These are phyloP conservation scores for Pristionchus entomophagus DNA, from an alignment of 2,888 invertebrate species.

Conservation along the genomic window DNA sequence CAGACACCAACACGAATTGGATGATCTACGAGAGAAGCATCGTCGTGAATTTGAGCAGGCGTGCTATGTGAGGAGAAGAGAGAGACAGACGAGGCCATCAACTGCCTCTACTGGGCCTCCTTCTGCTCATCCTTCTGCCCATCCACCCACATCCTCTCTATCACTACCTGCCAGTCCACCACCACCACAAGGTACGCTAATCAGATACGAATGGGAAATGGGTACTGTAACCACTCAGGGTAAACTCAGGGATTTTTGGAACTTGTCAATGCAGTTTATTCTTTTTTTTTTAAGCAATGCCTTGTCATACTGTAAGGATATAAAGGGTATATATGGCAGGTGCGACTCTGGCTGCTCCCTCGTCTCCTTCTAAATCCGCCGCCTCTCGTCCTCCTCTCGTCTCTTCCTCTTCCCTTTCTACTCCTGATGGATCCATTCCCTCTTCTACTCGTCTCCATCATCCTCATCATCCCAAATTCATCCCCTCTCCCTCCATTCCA, in stretches of 20 bases:
- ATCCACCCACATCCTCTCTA: no score
- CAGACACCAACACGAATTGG: constrained; percentile 41
- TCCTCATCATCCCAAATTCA: neutral
- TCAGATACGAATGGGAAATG: neutral
- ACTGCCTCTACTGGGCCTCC: constrained; percentile 10
- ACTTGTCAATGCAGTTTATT: no score
- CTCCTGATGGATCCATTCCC: neutral
- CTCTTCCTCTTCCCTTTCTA: constrained; percentile 16
- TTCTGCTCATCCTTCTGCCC: neutral
- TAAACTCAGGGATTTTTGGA: no score
- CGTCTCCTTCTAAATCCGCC: constrained; percentile 40
- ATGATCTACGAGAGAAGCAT: constrained; percentile 37
- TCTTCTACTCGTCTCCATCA: neutral
- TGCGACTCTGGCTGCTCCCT: constrained; percentile 42
- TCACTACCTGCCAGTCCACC: constrained; percentile 34
- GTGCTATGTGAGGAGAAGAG: neutral
- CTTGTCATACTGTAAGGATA: no score
- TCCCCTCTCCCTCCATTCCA: neutral
- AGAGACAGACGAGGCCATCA: neutral
- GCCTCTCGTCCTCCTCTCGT: constrained; percentile 44
- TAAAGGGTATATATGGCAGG: no score
- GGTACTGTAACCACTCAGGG: neutral
- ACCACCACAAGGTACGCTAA: neutral
- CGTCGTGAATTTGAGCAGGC: constrained; percentile 37
- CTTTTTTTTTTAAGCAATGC: no score